Evolutionary conservation across 1,140 invertebrate species (phyloP), one percentile per base, ranked within the genome.

Genomic region (Apis florea): DNA sequence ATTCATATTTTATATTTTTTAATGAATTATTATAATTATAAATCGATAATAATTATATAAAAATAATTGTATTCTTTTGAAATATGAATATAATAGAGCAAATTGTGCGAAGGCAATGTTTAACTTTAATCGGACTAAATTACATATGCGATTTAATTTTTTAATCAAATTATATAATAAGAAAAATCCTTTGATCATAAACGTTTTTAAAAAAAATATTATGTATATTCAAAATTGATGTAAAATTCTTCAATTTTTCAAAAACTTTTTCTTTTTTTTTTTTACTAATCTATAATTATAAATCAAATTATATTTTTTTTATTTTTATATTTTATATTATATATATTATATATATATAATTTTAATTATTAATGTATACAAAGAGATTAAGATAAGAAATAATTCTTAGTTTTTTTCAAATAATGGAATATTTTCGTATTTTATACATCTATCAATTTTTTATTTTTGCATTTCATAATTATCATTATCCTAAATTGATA

Each of bases 11-110:
- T 2, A 51, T 51, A 68, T 68, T 68, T 13, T 68, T 6, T 13
- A 66, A 66, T 40, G 13, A 10, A 67, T 24, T 53, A 53, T 68
- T 47, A 11, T 9, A 68, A 21, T 24, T 69, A 51, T 24, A 40
- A 24, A 72, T 72, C 11, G 47, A 75, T 64, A 53, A 64, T 64
- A 75, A 74, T 63, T 63, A n/a, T n/a, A n/a, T n/a, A n/a, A n/a
- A n/a, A n/a, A 15, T 24, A 61, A 75, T 64, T 47, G 24, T 51
- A 63, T 8, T 19, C n/a, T 24, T 61, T 47, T 5, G 12, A 21
- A 12, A 31, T 26, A 74, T 3, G 47, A 40, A 15, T 24, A 1
- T 51, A 68, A 68, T 58, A 21, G 11, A 10, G n/a, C 11, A 13
- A 67, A 77, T 67, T 56, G 10, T 56, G 31, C 63, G 24, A 74